Percentiles rank a stretch among this genome's conserved stretches.
phyloP scores from a whole-genome alignment of 2,797 vertebrate genomes.

The Anolis apletophallus region DNA sequence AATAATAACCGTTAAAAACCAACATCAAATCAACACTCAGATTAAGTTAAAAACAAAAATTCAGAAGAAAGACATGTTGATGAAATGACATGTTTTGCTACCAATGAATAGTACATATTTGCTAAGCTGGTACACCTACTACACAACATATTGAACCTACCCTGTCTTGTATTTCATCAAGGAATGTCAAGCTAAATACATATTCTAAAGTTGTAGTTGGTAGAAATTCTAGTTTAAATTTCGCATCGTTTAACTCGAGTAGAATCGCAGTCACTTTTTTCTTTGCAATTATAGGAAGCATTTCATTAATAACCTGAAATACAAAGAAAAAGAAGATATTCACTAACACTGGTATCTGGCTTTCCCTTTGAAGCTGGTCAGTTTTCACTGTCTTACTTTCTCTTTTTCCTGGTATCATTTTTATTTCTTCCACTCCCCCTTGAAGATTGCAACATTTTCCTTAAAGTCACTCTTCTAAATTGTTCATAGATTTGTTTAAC shows the following conservation, averaged over 20 bases:
- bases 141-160: slow-evolving; percentile 72
- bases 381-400: too few relatives aligned
- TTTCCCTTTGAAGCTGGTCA: too few relatives aligned
- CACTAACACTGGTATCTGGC: neutral
- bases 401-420: too few relatives aligned
- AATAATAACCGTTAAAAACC: too few relatives aligned
- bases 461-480: too few relatives aligned
- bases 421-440: too few relatives aligned
- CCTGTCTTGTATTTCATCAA: slow-evolving; percentile 86
- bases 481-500: too few relatives aligned
- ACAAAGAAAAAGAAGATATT: slow-evolving; percentile 23
- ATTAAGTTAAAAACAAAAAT: too few relatives aligned
- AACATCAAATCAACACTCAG: too few relatives aligned
- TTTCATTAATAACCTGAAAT: slow-evolving; percentile 82
- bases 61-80: neutral
- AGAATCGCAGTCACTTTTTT: slow-evolving; percentile 82
- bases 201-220: slow-evolving; percentile 83
- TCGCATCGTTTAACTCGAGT: slow-evolving; percentile 82
- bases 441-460: too few relatives aligned
- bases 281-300: slow-evolving; percentile 83
- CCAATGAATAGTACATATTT: neutral
- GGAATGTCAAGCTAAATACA: slow-evolving; percentile 82
- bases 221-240: slow-evolving; percentile 81
- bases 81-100: neutral
- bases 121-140: neutral